Percentiles rank a stretch among this genome's conserved stretches.
Evolutionary conservation across 2,113 vertebrate genomes (phyloP).

Genomic region (Amazona vittata): DNA sequence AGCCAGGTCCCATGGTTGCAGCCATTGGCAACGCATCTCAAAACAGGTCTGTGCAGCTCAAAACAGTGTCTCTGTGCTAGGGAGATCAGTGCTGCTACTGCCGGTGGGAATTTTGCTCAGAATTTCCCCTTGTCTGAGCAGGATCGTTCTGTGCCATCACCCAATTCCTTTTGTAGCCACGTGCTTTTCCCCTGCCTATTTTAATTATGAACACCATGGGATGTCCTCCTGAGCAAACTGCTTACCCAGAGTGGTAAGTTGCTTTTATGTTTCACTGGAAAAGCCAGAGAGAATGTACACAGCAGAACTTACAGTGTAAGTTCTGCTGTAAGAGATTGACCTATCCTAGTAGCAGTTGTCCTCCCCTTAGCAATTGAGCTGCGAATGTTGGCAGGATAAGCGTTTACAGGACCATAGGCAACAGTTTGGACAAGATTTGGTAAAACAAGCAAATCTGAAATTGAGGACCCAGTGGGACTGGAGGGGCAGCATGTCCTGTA

Average conservation of each 20-base stretch:
- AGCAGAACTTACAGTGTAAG: background rate
- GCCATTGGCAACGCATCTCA: background rate
- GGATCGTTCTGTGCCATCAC: background rate
- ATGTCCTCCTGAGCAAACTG: background rate
- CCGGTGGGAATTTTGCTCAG: background rate
- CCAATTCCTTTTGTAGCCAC: background rate
- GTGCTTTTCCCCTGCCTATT: background rate
- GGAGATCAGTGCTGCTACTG: background rate
- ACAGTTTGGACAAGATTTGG: background rate
- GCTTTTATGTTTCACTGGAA: background rate
- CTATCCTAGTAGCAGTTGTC: background rate
- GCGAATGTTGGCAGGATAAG: background rate
- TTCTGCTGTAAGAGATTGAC: background rate
- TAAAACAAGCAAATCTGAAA: background rate
- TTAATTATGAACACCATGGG: background rate
- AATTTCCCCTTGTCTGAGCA: background rate
- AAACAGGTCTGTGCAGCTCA: background rate
- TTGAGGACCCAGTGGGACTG: background rate
- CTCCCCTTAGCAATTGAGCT: background rate
- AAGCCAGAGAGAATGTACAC: background rate
- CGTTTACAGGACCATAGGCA: background rate
- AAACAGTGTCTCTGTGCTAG: background rate
- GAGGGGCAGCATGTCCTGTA: background rate
- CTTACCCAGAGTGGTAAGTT: background rate
- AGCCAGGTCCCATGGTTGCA: background rate